Percentiles rank a stretch among this genome's conserved stretches.
phyloP scores from a whole-genome alignment of 1,140 invertebrate genomes.

The Saxidomus purpurata region DNA sequence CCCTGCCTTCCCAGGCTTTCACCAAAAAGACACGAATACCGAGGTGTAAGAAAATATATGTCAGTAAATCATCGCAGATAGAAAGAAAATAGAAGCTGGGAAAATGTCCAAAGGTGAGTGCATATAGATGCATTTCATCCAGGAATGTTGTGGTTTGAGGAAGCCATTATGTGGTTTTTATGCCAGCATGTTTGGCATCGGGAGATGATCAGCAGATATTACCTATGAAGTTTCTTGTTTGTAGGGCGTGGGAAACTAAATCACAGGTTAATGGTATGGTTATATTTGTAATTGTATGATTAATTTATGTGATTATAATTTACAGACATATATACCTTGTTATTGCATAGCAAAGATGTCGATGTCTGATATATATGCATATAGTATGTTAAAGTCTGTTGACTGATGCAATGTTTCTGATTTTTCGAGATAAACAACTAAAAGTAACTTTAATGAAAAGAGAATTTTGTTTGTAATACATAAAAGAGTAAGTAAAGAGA shows the following conservation, averaged over 20 bases:
- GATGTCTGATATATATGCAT: too few relatives aligned
- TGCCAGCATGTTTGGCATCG: slow-evolving; percentile 14
- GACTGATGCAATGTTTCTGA: too few relatives aligned
- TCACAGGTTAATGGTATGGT: background rate
- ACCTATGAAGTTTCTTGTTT: background rate
- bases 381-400: too few relatives aligned
- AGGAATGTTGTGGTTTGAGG: slow-evolving; percentile 1
- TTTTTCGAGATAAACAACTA: too few relatives aligned
- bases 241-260: slow-evolving; percentile 26
- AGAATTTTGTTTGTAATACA: too few relatives aligned
- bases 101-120: slow-evolving; percentile 1
- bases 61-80: background rate
- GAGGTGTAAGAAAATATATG: background rate
- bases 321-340: background rate
- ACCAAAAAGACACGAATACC: too few relatives aligned
- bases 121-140: background rate
- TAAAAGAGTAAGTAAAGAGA: too few relatives aligned
- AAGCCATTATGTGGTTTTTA: slow-evolving; percentile 12
- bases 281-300: background rate
- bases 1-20: too few relatives aligned
- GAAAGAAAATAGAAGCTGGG: slow-evolving; percentile 1
- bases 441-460: too few relatives aligned
- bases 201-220: background rate
- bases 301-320: slow-evolving; percentile 1
- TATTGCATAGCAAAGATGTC: too few relatives aligned